phyloP scores from a whole-genome alignment of 1,140 invertebrate genomes.

The Aphelinus atriplicis region DNA sequence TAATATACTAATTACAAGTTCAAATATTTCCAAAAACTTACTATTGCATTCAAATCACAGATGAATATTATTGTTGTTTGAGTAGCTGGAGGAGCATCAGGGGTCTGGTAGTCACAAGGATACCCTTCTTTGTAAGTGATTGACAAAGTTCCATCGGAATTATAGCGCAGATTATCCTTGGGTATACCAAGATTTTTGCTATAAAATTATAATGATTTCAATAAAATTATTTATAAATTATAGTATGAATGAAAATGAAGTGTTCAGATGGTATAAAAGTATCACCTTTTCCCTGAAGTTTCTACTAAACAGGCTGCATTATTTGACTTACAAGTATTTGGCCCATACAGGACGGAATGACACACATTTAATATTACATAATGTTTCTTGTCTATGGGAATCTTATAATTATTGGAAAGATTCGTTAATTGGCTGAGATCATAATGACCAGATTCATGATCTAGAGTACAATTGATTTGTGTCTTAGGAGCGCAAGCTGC shows the following conservation, averaged over 20 bases:
- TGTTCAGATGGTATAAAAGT: no score
- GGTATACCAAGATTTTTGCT: slow-evolving; percentile 49
- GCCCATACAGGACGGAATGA: slow-evolving; percentile 54
- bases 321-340: slow-evolving; percentile 44
- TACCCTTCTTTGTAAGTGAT: slow-evolving; percentile 52
- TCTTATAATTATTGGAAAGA: slow-evolving; percentile 55
- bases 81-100: slow-evolving; percentile 25
- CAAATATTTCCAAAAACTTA: slow-evolving; percentile 36
- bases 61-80: slow-evolving; percentile 55
- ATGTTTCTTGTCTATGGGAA: slow-evolving; percentile 40
- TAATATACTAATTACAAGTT: no score
- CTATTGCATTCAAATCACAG: slow-evolving; percentile 54
- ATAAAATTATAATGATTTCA: slow-evolving; percentile 33
- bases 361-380: slow-evolving; percentile 60
- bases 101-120: slow-evolving; percentile 38
- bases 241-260: neutral
- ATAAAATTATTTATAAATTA: slow-evolving; percentile 7
- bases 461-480: slow-evolving; percentile 49
- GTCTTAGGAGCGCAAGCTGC: slow-evolving; percentile 45
- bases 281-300: neutral
- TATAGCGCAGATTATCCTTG: slow-evolving; percentile 30
- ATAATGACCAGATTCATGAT: slow-evolving; percentile 46
- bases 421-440: slow-evolving; percentile 53
- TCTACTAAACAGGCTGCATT: slow-evolving; percentile 52
- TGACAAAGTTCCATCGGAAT: slow-evolving; percentile 42